Evolutionary conservation across 2,113 vertebrate genomes (phyloP), one percentile per base, ranked within the genome.

Genomic region (Dromaius novaehollandiae): DNA sequence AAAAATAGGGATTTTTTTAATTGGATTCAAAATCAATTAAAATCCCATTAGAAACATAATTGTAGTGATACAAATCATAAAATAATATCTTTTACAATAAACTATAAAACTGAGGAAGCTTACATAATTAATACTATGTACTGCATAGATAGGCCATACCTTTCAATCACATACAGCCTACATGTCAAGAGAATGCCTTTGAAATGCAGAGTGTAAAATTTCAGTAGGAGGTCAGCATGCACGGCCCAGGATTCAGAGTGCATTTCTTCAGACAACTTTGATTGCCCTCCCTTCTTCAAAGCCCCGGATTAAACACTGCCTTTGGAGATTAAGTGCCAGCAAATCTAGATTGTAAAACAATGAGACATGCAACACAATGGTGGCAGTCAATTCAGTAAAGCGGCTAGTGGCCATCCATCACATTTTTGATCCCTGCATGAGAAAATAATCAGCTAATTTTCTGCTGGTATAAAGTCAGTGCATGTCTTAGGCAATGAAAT

Each of bases 11-110:
- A 96, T 96, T 96, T 96, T 97, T 96, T 0, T 34, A 97, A 98
- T 96, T 98, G 96, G 91, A 98, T 98, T 97, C 70, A 93, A 98
- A 98, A 98, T 98, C 97, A 98, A 98, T 98, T 98, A 98, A 97
- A 97, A 98, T 96, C 88, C 93, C 85, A 98, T 98, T 98, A 98
- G 90, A 98, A 97, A 96, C 68, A 76, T 98, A 98, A 98, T 97
- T 97, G 91, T 97, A 95, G 88, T 96, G 90, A 97, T 97, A 97
- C 90, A 98, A 98, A 97, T 98, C 51, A 97, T 97, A 95, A 98
- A 98, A 97, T 88, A 83, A 58, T 97, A 97, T 96, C 82, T 98
- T 96, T 97, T 97, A 96, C 94, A 96, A 97, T 97, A 98, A 97
- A 96, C 96, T 97, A 94, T 96, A 97, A 97, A 97, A 90, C 2